Percentiles rank a stretch among this genome's conserved stretches.
phyloP scores from a whole-genome alignment of 2,888 invertebrate genomes.

The Venusia cambrica region DNA sequence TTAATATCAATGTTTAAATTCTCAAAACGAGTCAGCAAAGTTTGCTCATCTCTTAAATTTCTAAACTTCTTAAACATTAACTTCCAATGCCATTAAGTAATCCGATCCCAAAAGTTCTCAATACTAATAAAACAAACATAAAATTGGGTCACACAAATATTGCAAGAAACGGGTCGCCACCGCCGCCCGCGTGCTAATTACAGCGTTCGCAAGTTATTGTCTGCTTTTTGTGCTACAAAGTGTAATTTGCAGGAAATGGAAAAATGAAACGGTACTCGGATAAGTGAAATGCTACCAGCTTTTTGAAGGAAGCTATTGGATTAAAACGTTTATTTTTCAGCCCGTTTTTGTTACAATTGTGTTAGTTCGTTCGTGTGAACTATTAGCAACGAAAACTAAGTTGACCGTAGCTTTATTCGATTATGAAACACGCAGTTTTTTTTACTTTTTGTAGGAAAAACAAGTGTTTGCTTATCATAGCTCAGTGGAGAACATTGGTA shows the following conservation, averaged over 20 bases:
- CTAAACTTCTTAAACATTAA: background rate
- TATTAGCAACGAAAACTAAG: too few species aligned
- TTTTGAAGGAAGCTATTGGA: background rate
- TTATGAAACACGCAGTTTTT: too few species aligned
- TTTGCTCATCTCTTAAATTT: too few species aligned
- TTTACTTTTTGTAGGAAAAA: too few species aligned
- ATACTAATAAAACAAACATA: conserved; percentile 4
- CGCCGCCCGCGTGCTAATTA: conserved; percentile 37
- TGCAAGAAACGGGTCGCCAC: conserved; percentile 36
- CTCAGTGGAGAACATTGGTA: too few species aligned
- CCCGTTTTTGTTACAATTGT: too few species aligned
- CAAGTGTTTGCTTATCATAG: too few species aligned
- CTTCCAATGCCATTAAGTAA: conserved; percentile 6
- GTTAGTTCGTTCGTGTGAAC: too few species aligned
- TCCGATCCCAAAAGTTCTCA: conserved; percentile 1
- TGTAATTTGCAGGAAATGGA: conserved; percentile 8
- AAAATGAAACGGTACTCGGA: background rate
- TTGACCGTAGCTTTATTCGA: too few species aligned
- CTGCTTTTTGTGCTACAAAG: conserved; percentile 12
- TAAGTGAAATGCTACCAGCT: background rate
- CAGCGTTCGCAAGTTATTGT: conserved; percentile 29
- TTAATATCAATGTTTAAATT: too few species aligned
- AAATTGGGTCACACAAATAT: conserved; percentile 11
- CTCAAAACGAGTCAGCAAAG: too few species aligned
- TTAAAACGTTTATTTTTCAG: background rate